Evolutionary conservation across 2,797 vertebrate genomes (phyloP).

Genomic region (Falco concolor): DNA sequence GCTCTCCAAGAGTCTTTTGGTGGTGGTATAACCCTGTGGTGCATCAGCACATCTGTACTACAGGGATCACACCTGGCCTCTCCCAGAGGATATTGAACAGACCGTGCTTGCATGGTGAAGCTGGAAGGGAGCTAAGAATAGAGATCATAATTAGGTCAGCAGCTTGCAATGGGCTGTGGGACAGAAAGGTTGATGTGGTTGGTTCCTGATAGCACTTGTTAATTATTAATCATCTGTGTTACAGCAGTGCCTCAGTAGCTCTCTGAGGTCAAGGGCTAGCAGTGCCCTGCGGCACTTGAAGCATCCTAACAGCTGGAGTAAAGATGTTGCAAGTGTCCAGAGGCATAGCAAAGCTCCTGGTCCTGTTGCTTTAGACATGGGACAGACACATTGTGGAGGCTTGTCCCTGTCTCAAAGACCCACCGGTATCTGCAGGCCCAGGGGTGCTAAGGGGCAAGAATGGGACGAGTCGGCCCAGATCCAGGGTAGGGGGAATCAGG

Average conservation of each 20-base stretch:
- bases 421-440: not conserved
- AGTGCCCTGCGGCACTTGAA: not conserved
- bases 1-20: not conserved
- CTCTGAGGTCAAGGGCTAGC: not conserved
- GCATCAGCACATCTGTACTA: not conserved
- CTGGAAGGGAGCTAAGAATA: not conserved
- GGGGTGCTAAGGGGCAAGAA: not conserved
- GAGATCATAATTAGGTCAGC: conserved; percentile 4
- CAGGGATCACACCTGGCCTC: not conserved
- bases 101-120: not conserved
- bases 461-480: not conserved
- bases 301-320: not conserved
- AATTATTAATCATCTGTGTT: conserved; percentile 28
- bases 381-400: not conserved
- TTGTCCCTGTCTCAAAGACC: not conserved
- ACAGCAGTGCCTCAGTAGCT: not conserved
- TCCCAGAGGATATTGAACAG: not conserved
- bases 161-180: not conserved
- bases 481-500: not conserved
- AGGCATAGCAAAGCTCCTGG: not conserved
- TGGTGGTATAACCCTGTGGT: not conserved
- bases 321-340: not conserved
- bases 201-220: conserved; percentile 15
- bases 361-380: not conserved
- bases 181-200: not conserved